A percentile compares a stretch with the other conserved stretches of the same genome.
Conservation (phyloP, 2,797 vertebrate genomes). For the Xerus rutilus region DNA sequence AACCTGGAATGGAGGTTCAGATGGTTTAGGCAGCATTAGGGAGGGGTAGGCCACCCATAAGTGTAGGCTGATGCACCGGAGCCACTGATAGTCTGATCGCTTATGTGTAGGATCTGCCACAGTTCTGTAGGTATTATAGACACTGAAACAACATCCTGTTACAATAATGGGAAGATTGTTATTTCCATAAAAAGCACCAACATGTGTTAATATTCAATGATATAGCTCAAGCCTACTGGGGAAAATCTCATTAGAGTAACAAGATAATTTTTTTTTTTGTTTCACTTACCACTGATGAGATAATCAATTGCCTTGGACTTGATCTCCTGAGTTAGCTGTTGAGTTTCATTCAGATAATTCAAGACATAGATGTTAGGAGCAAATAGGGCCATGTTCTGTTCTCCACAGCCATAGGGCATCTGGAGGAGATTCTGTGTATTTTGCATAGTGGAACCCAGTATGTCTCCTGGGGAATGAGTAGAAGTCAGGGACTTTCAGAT, state of each 20-base stretch:
- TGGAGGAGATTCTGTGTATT: conserved; percentile 87
- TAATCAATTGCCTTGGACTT: conserved; percentile 85
- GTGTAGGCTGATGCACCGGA: too few relatives aligned
- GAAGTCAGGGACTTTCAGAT: neutral
- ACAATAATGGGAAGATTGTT: neutral
- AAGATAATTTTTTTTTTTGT: neutral
- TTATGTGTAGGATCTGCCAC: too few relatives aligned
- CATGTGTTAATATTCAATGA: neutral
- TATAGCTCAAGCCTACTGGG: neutral
- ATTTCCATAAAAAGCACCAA: neutral
- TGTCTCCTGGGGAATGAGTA: conserved; percentile 88
- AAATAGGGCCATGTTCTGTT: conserved; percentile 93
- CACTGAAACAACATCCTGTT: neutral
- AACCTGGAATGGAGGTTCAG: conserved; percentile 86
- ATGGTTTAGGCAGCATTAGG: neutral
- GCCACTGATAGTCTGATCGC: neutral
- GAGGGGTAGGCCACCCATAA: neutral
- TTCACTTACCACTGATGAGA: conserved; percentile 89
- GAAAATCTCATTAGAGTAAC: neutral
- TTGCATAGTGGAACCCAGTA: conserved; percentile 89
- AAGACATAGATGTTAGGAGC: conserved; percentile 94
- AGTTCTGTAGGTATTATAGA: neutral
- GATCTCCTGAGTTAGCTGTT: conserved; percentile 88
- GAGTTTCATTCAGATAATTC: conserved; percentile 91
- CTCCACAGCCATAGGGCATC: conserved; percentile 93